A percentile compares a stretch with the other conserved stretches of the same genome.
These are phyloP conservation scores for Nephrotoma guestfalica DNA, from an alignment of 2,888 invertebrate genomes.

Conservation along the genomic window DNA sequence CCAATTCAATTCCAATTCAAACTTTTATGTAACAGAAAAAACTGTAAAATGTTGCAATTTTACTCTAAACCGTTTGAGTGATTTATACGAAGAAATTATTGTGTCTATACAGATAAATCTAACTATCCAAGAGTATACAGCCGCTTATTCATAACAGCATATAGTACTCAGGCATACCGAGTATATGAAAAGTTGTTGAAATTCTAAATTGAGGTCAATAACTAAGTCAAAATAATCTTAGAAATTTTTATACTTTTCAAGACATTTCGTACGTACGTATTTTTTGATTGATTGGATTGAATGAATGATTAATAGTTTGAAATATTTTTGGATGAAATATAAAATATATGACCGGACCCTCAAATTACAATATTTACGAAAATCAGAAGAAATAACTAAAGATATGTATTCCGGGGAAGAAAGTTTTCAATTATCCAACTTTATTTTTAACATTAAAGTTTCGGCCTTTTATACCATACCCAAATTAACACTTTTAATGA, in stretches of 20 bases:
- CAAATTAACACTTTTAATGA: not conserved
- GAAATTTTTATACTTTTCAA: not conserved
- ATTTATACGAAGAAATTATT: not conserved
- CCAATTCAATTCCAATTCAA: not conserved
- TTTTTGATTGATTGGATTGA: not conserved
- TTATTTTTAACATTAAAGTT: not conserved
- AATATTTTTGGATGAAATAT: not conserved
- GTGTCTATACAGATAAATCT: not conserved
- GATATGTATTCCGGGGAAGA: not conserved
- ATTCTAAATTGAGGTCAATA: not conserved
- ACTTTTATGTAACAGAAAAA: not conserved
- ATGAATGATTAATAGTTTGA: not conserved
- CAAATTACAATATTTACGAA: not conserved
- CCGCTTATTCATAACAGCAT: not conserved
- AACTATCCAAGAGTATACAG: not conserved
- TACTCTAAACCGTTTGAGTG: not conserved
- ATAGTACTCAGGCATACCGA: not conserved
- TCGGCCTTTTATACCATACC: not conserved
- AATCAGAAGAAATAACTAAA: not conserved
- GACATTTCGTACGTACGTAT: not conserved
- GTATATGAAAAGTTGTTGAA: not conserved
- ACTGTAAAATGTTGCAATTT: not conserved
- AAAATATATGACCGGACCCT: not conserved
- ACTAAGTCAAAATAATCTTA: not conserved
- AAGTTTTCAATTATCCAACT: not conserved